A percentile compares a stretch with the other conserved stretches of the same genome.
These are phyloP conservation scores for Pristionchus maxplancki DNA, from an alignment of 2,888 invertebrate species.

Conservation along the genomic window DNA sequence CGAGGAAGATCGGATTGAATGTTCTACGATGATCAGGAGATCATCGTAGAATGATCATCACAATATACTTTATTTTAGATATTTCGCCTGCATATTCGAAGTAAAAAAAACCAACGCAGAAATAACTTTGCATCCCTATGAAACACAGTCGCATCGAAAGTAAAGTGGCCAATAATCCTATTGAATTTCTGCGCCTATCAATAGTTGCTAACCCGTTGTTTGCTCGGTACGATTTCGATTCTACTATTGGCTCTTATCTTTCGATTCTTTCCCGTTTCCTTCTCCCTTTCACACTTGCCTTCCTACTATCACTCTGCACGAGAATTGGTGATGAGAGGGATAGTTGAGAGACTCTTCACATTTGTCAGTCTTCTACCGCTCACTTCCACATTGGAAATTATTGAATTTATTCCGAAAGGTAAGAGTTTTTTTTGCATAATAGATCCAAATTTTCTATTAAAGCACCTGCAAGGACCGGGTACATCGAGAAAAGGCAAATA, in stretches of 20 bases:
- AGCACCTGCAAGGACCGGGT: neutral
- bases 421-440: slow-evolving; percentile 19
- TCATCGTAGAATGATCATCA: too few relatives aligned
- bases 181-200: too few relatives aligned
- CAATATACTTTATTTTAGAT: too few relatives aligned
- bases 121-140: too few relatives aligned
- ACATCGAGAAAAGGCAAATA: neutral
- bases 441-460: neutral
- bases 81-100: too few relatives aligned
- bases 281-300: neutral
- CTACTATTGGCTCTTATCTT: neutral
- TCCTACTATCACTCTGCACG: neutral
- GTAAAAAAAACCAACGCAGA: too few relatives aligned
- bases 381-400: neutral
- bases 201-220: neutral
- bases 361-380: neutral
- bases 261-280: neutral
- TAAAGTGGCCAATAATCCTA: too few relatives aligned
- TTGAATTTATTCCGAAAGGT: slow-evolving; percentile 39
- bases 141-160: too few relatives aligned
- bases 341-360: neutral
- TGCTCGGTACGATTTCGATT: neutral
- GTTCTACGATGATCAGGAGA: too few relatives aligned
- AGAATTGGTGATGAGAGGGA: neutral
- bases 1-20: too few relatives aligned